Base-by-base conservation (phyloP, 2,113 vertebrate genomes). In the Ochotona curzoniae region DNA sequence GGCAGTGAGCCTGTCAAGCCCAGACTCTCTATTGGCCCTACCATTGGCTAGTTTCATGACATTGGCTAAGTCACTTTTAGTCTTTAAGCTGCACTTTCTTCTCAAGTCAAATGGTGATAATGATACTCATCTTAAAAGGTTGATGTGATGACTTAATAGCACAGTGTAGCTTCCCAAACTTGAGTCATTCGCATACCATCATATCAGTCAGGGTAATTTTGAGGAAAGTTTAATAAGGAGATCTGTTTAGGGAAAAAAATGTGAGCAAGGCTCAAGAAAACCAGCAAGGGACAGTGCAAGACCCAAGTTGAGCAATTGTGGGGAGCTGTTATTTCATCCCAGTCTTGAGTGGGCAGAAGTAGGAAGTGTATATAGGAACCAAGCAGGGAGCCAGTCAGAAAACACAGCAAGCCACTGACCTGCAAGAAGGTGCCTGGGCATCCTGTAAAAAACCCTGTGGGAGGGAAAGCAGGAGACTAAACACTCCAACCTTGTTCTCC, bases 81-180 rank as follows among this genome's bases (percentile, higher is more conserved):
- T 44, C 73, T 75, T 2, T 32, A 80, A 66, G 44, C 80, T 76
- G 14, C 26, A 21, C 44, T 94, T 91, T 85, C 66, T 30, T 94
- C 63, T 67, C 49, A 10, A 95, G 78, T 94, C 69, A 95, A 82
- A 38, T 57, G 32, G 60, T 60, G 81, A 84, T 94, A 82, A 90
- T 60, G 73, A 91, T 51, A n/a, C 30, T 92, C 83, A 63, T 94
- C 60, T 91, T 85, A 94, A 91, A 94, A 89, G 80, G 81, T 89
- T 85, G 54, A 94, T 91, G 63, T 82, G 87, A 84, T 91, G 93
- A 88, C 87, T 79, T 74, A 81, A 87, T 82, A 83, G 76, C 87
- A 92, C 25, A 47, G 61, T 82, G 47, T 0, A 2, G 76, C 67
- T 95, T 89, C 80, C 76, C 83, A 84, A 78, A 76, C 80, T 80